These are phyloP conservation scores for Lophura nycthemera DNA, from an alignment of 2,113 vertebrate species.

Conservation along the genomic window DNA sequence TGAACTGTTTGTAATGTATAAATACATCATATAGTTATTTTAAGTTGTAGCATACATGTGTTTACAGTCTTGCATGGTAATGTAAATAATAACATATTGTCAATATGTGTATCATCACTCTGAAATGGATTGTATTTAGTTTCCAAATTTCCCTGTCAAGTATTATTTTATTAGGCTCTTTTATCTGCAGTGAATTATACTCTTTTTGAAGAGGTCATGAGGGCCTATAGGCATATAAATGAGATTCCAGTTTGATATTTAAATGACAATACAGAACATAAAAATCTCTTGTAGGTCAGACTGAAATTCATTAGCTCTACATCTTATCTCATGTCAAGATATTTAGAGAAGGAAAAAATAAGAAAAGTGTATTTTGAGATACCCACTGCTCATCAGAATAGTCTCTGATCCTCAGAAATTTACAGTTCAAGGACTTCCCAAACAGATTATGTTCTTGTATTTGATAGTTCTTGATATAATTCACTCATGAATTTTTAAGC, in stretches of 20 bases:
- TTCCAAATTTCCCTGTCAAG: background rate
- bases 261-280: background rate
- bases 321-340: background rate
- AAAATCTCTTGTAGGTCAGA: background rate
- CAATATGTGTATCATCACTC: background rate
- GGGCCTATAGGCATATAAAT: background rate
- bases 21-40: background rate
- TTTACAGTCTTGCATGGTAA: background rate
- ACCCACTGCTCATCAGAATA: background rate
- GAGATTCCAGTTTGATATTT: background rate
- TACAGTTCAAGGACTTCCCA: background rate
- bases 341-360: background rate
- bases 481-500: background rate
- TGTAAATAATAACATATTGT: background rate
- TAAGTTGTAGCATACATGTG: background rate
- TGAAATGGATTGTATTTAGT: background rate
- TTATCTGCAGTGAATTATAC: background rate
- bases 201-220: background rate
- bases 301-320: background rate
- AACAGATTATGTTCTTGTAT: background rate
- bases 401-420: background rate
- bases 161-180: background rate
- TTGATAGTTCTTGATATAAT: background rate
- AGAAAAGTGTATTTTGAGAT: background rate
- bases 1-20: background rate